phyloP scores from a whole-genome alignment of 2,113 vertebrate genomes.

The Eidolon helvum region DNA sequence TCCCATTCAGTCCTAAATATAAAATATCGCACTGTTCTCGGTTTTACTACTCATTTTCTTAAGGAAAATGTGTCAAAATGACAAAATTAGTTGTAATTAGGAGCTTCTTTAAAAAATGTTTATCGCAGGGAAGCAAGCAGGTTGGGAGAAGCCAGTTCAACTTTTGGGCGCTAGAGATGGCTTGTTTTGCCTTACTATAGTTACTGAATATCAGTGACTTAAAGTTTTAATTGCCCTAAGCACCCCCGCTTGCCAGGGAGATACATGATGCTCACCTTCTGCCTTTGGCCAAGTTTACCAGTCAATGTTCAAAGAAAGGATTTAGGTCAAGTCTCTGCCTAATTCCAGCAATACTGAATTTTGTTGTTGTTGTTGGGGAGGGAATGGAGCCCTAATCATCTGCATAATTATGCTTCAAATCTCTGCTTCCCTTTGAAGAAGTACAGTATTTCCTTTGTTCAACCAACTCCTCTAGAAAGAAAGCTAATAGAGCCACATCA shows the following conservation, averaged over 20 bases:
- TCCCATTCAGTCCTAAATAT: background rate
- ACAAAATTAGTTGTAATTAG: slow-evolving; percentile 21
- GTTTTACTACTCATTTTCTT: slow-evolving; percentile 14
- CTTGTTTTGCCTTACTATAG: background rate
- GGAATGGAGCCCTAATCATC: background rate
- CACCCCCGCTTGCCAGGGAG: background rate
- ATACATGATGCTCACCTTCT: background rate
- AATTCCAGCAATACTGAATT: background rate
- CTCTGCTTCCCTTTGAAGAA: slow-evolving; percentile 54
- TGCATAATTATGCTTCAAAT: slow-evolving; percentile 21
- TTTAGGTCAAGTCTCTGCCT: background rate
- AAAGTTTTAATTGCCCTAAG: background rate
- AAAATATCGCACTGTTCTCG: background rate
- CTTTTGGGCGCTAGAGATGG: background rate
- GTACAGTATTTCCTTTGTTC: slow-evolving; percentile 55
- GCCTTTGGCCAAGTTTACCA: background rate
- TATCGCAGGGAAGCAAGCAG: background rate
- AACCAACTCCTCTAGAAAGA: slow-evolving; percentile 27
- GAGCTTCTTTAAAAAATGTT: background rate
- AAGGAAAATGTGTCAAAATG: slow-evolving; percentile 34
- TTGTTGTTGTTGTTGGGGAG: background rate
- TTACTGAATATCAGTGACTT: background rate
- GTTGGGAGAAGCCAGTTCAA: background rate
- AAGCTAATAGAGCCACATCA: slow-evolving; percentile 19
- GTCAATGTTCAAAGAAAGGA: background rate